These are phyloP conservation scores for Okamejei kenojei DNA, from an alignment of 2,797 vertebrate species.

Conservation along the genomic window DNA sequence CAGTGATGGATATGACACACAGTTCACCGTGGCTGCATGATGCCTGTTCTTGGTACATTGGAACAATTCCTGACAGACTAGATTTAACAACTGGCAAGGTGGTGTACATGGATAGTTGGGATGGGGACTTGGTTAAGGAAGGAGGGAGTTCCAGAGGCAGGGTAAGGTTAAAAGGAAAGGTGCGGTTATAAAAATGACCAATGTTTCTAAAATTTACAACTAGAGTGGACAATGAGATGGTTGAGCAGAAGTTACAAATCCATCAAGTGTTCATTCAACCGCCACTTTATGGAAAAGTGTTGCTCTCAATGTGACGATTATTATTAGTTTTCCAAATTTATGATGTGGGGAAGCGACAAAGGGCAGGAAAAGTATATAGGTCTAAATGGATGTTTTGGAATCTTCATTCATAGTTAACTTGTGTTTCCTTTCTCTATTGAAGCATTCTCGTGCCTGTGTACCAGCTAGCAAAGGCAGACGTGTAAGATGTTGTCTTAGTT, in stretches of 20 bases:
- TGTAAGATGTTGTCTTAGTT: slow-evolving; percentile 74
- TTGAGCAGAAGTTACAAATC: no score
- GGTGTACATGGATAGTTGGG: no score
- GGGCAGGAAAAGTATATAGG: background rate
- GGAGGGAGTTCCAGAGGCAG: no score
- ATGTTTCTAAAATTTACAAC: no score
- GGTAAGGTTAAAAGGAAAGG: no score
- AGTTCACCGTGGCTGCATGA: background rate
- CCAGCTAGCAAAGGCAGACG: slow-evolving; percentile 95
- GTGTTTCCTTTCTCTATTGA: slow-evolving; percentile 48
- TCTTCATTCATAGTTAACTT: slow-evolving; percentile 23
- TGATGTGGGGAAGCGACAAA: background rate
- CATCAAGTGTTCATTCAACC: no score
- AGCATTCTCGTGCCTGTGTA: slow-evolving; percentile 89
- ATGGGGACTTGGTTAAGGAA: no score
- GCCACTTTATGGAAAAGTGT: background rate
- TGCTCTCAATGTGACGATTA: background rate
- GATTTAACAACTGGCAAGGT: no score
- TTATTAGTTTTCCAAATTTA: background rate
- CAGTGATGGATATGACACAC: background rate
- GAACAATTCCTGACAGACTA: background rate
- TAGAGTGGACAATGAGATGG: no score
- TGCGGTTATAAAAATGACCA: no score
- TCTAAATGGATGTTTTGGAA: background rate
- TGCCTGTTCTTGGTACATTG: background rate